Evolutionary conservation across 2,888 invertebrate genomes (phyloP).

Genomic region (Lasius platythorax): DNA sequence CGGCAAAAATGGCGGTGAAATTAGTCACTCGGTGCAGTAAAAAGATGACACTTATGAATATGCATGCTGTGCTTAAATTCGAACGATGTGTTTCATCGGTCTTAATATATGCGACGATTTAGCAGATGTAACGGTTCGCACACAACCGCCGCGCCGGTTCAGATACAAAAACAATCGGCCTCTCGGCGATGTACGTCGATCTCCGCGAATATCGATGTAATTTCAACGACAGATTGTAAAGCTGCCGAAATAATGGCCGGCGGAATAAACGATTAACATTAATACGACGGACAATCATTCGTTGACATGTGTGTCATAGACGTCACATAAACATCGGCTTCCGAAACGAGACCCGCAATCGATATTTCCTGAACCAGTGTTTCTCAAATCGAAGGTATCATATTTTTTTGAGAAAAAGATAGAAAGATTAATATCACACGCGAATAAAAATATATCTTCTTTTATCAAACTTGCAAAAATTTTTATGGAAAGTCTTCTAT

Average conservation of each 20-base stretch:
- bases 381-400: background rate
- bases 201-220: slow-evolving; percentile 14
- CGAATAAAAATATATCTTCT: background rate
- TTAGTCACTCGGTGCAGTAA: slow-evolving; percentile 24
- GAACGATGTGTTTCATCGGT: slow-evolving; percentile 43
- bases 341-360: slow-evolving; percentile 12
- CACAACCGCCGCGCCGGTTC: slow-evolving; percentile 17
- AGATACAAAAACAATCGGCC: slow-evolving; percentile 51
- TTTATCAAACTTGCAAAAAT: background rate
- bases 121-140: slow-evolving; percentile 27
- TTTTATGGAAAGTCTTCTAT: background rate
- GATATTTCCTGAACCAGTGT: slow-evolving; percentile 28
- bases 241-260: slow-evolving; percentile 3
- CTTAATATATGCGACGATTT: slow-evolving; percentile 44
- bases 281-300: slow-evolving; percentile 29
- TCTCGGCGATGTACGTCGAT: slow-evolving; percentile 9
- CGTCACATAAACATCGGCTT: slow-evolving; percentile 22
- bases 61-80: slow-evolving; percentile 53
- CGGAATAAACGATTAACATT: slow-evolving; percentile 42
- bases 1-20: slow-evolving; percentile 32
- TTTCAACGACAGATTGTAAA: slow-evolving; percentile 40
- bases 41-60: slow-evolving; percentile 52
- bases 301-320: background rate
- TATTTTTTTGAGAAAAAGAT: background rate
- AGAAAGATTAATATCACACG: background rate